Evolutionary conservation across 1,140 invertebrate genomes (phyloP).

Genomic region (Contarinia nasturtii): DNA sequence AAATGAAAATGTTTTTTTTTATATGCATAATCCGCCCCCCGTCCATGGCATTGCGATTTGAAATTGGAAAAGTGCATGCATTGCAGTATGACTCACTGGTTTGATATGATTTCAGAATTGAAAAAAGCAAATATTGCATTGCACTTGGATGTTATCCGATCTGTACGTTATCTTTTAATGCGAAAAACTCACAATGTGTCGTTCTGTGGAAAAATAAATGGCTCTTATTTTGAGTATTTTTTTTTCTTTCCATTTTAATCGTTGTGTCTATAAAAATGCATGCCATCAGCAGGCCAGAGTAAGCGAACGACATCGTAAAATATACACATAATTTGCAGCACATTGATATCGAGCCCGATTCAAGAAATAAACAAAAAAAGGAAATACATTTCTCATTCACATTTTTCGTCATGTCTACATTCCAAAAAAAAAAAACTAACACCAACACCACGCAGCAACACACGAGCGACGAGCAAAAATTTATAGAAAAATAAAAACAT

Average conservation of each 20-base stretch:
- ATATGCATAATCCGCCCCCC: not conserved
- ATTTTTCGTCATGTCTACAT: not conserved
- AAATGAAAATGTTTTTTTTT: not conserved
- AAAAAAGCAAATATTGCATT: no score
- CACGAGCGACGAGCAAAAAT: conserved; percentile 8
- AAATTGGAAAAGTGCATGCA: not conserved
- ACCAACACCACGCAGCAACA: not conserved
- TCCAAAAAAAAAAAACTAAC: not conserved
- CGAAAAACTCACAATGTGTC: no score
- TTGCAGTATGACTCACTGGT: not conserved
- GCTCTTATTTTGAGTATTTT: no score
- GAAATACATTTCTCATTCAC: not conserved
- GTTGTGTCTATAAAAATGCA: not conserved
- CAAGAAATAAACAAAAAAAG: conserved; percentile 7
- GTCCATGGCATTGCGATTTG: not conserved
- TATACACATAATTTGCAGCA: conserved; percentile 7
- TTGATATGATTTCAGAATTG: no score
- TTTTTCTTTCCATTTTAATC: no score
- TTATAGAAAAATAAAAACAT: conserved; percentile 12
- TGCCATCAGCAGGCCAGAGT: not conserved
- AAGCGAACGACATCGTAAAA: not conserved
- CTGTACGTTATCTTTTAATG: no score
- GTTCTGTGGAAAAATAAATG: no score
- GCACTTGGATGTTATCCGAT: no score
- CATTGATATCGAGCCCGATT: conserved; percentile 5